Evolutionary conservation across 2,888 invertebrate species (phyloP), one percentile per base, ranked within the genome.

Genomic region (Sesamia inferens): DNA sequence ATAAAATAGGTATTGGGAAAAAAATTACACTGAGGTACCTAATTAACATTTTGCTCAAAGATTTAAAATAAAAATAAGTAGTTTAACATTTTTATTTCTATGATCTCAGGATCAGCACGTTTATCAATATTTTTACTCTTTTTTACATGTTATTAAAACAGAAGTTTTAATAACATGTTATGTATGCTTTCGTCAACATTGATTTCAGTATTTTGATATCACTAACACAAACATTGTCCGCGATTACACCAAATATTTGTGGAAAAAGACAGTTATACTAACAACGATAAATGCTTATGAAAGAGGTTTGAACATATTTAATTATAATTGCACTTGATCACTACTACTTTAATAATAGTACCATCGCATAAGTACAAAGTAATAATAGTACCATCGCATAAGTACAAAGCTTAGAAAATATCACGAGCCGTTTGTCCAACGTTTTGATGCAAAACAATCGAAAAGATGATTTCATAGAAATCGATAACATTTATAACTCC

Each of bases 391-490:
- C 62, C 61, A 19, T 66, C 63, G 71, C 59, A 63, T 79, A 82
- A 79, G 75, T 78, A 87, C 82, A 84, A 82, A 79, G 71, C 76
- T 83, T 82, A 82, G 54, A 76, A 85, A 85, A 74, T 86, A 86
- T 92, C 91, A 92, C 92, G 84, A 92, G 90, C 90, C 88, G 69
- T 74, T 74, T 75, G 74, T 74, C 59, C 47, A 87, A 87, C 87
- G 94, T 94, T 94, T 94, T 95, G 94, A 95, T 94, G 87, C 94
- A 95, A 94, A 95, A 95, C 94, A 93, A 89, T 81, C 74, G 79
- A 81, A 77, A 81, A 6, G 16, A 65, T 58, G 91, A 94, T 94
- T 94, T 94, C 95, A 91, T 81, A 89, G 94, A 95, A 94, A 94
- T 93, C 93, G 88, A 72, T 72, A 61, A 75, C 55, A 73, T 59